phyloP scores from a whole-genome alignment of 2,797 vertebrate genomes.

The Brotula barbata region DNA sequence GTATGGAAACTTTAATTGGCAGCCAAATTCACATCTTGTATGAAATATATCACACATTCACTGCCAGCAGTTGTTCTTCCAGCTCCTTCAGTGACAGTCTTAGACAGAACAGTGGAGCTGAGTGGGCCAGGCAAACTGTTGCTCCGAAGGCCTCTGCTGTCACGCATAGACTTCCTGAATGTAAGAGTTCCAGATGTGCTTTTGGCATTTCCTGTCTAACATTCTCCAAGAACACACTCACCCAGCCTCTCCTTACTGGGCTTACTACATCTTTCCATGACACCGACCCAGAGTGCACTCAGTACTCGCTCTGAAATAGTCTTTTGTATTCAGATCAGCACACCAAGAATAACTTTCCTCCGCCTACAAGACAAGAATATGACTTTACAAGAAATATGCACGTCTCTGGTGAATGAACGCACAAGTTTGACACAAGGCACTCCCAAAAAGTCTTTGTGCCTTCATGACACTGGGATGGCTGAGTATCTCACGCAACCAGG shows the following conservation, averaged over 20 bases:
- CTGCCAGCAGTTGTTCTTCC: constrained; percentile 25
- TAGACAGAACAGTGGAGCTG: constrained; percentile 42
- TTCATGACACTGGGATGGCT: constrained; percentile 21
- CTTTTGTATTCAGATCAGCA: constrained; percentile 28
- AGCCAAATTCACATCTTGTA: constrained; percentile 1
- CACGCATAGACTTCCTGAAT: constrained; percentile 79
- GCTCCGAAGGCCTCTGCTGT: constrained; percentile 68
- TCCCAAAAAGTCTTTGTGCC: constrained; percentile 1
- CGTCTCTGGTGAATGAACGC: constrained; percentile 8
- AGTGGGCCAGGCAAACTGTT: constrained; percentile 30
- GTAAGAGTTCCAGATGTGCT: constrained; percentile 82
- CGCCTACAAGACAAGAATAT: constrained; percentile 12
- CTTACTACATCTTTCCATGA: constrained; percentile 64
- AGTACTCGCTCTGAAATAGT: constrained; percentile 26
- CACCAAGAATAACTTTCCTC: constrained; percentile 20
- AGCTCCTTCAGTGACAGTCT: constrained; percentile 36
- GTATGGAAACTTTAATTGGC: constrained; percentile 36
- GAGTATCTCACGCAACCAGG: constrained; percentile 34
- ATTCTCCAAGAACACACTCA: constrained; percentile 77
- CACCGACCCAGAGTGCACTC: constrained; percentile 42
- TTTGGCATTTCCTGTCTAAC: constrained; percentile 78
- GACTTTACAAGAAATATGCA: constrained; percentile 2
- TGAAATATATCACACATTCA: constrained; percentile 15
- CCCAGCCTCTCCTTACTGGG: constrained; percentile 67
- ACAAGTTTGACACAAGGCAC: constrained; percentile 16